Base-by-base conservation (phyloP, 2,888 invertebrate species). In the Galerucella pusilla region DNA sequence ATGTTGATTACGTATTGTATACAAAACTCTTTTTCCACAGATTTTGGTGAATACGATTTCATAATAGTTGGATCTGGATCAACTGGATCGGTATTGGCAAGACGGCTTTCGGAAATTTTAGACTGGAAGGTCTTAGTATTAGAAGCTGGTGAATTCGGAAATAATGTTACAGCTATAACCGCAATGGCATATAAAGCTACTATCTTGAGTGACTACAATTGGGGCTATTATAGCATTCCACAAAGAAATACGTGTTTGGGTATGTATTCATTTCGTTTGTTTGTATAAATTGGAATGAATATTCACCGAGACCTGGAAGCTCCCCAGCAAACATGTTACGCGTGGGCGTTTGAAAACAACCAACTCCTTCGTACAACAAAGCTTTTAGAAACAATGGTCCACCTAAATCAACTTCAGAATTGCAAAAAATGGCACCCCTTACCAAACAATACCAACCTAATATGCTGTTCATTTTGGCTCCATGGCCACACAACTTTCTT, bases 1-100 rank as follows among this genome's bases (percentile, higher is more conserved):
- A 35, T 35, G 35, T 4, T 35, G 6, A 35, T 35, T 35, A 35
- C 5, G 35, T 9, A 1, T 42, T 42, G 5, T 42, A 42, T 14
- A 49, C 4, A 49, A 49, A 49, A 11, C 2, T 2, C 1, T 66
- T 2, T 66, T 71, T 54, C 67, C 71, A 35, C 65, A 79, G 79
- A 75, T 71, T 74, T 68, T 65, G 79, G 77, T 11, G 60, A 64
- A 20, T 89, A 85, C 79, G 89, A 89, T 78, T 89, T 88, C 73
- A 87, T 89, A 70, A 83, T 89, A 12, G 87, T 89, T 9, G 89
- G 89, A 1, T 88, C 88, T 7, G 90, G 90, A 16, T 86, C 89
- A 1, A 86, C 89, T 5, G 90, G 90, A 3, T 87, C 90, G 6
- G 88, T 90, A 12, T 82, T 90, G 45, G 90, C 90, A 0, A 86